Base-by-base conservation (phyloP, 2,797 vertebrate genomes). In the Anguilla marmorata region DNA sequence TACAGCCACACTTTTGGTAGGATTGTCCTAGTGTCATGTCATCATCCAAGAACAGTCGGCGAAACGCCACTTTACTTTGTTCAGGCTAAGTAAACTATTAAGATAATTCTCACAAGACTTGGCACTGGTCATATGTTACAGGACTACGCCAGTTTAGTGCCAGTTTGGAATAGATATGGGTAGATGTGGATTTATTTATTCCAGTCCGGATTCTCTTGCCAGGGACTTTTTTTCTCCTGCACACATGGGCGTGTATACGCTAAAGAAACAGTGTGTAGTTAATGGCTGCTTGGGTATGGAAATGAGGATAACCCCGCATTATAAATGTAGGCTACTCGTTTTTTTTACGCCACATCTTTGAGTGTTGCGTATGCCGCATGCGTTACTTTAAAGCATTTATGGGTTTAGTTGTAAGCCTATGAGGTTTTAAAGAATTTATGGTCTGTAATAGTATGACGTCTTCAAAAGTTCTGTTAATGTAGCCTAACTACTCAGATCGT, bases 81-180 rank as follows among this genome's bases (percentile, higher is more conserved):
- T 82, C 54, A 30, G 50, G 21, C 48, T 54, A 54, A 54, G 52
- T 54, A 14, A 14, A 1, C 52, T 54, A 33, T 30, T 30, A 74
- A 74, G 27, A 74, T 74, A 8, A 74, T 33, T 12, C 30, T 30
- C 69, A 72, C n/a, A 72, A 21, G 69, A 74, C 27, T 37, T 33
- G 30, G 69, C 30, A 37, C 69, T 30, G 30, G 69, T 12, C 8
- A 74, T 37, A 74, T 9, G 30, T 30, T 74, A 74, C 69, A 74
- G 11, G 69, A 37, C 69, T 14, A 74, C 69, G 33, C 69, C 27
- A 33, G 66, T 72, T 74, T 74, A 12, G 33, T 16, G 69, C 30
- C 69, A 74, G 69, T 74, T 74, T 74, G 69, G 30, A 74, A 37
- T 30, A 37, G 69, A 74, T 74, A 30, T 74, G 69, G 69, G 11